A percentile compares a stretch with the other conserved stretches of the same genome.
Conservation (phyloP, 2,888 invertebrate genomes). For the Venustoraphidia nigricollis region DNA sequence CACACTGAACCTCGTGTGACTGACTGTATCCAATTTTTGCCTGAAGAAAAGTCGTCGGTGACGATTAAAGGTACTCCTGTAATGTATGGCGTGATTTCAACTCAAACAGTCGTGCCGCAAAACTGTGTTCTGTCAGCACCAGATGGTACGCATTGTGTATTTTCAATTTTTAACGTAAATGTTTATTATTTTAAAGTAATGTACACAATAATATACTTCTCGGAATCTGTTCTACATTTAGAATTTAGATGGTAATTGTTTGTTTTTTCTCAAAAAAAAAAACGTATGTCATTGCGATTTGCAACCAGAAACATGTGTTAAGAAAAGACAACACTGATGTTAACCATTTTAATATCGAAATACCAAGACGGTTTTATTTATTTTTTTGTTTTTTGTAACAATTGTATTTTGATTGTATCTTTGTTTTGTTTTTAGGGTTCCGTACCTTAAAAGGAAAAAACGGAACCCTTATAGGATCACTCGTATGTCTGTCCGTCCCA, state of each 20-base stretch:
- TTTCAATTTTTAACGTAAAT: neutral
- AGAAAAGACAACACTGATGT: neutral
- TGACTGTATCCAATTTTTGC: slow-evolving; percentile 36
- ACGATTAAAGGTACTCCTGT: slow-evolving; percentile 28
- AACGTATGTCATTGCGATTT: neutral
- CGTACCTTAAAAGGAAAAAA: no score
- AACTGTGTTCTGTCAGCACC: slow-evolving; percentile 40
- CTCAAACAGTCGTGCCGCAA: slow-evolving; percentile 44
- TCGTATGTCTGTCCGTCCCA: no score
- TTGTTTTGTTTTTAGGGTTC: no score
- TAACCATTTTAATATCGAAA: neutral
- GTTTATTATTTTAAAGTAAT: slow-evolving; percentile 14
- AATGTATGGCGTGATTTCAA: slow-evolving; percentile 41
- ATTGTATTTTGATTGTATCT: no score
- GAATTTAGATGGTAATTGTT: neutral
- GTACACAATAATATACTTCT: slow-evolving; percentile 8
- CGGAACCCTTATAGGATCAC: no score
- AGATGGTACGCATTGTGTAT: slow-evolving; percentile 23
- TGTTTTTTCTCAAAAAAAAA: neutral
- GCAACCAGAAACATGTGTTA: neutral
- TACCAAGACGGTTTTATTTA: neutral
- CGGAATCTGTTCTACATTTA: no score
- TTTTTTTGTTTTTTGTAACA: neutral
- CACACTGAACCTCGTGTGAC: slow-evolving; percentile 21
- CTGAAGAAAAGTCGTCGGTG: slow-evolving; percentile 32